Evolutionary conservation across 2,113 vertebrate genomes (phyloP).

Genomic region (Heptranchias perlo): DNA sequence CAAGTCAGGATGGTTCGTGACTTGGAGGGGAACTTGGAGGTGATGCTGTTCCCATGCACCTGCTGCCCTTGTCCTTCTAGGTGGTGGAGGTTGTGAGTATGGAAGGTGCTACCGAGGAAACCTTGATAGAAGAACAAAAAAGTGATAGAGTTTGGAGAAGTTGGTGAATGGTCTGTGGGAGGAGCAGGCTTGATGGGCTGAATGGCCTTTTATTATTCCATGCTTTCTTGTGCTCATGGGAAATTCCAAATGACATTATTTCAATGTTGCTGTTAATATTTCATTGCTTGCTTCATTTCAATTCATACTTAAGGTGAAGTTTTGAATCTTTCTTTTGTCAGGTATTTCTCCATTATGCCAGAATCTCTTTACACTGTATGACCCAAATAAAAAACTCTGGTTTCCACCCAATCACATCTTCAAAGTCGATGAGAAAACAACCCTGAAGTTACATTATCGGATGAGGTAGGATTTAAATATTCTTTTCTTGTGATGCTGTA

Average conservation of each 20-base stretch:
- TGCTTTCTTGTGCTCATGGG: neutral
- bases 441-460: slow-evolving; percentile 76
- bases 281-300: neutral
- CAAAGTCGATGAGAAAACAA: slow-evolving; percentile 71
- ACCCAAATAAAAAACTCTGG: slow-evolving; percentile 73
- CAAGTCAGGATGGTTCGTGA: neutral
- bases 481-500: neutral
- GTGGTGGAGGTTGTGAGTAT: neutral
- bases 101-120: neutral
- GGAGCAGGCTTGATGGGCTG: neutral
- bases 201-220: neutral
- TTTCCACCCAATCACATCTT: slow-evolving; percentile 81
- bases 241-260: neutral
- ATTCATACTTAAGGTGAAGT: neutral
- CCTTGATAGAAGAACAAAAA: neutral
- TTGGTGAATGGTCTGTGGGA: neutral
- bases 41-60: neutral
- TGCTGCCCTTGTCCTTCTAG: neutral
- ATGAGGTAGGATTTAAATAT: slow-evolving; percentile 72
- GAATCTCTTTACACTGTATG: slow-evolving; percentile 84
- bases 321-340: slow-evolving; percentile 46
- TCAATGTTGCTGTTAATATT: neutral
- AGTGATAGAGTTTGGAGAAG: neutral
- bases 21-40: neutral
- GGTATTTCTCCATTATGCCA: slow-evolving; percentile 89